Evolutionary conservation across 2,888 invertebrate genomes (phyloP), one percentile per base, ranked within the genome.

Genomic region (Lingula anatina): DNA sequence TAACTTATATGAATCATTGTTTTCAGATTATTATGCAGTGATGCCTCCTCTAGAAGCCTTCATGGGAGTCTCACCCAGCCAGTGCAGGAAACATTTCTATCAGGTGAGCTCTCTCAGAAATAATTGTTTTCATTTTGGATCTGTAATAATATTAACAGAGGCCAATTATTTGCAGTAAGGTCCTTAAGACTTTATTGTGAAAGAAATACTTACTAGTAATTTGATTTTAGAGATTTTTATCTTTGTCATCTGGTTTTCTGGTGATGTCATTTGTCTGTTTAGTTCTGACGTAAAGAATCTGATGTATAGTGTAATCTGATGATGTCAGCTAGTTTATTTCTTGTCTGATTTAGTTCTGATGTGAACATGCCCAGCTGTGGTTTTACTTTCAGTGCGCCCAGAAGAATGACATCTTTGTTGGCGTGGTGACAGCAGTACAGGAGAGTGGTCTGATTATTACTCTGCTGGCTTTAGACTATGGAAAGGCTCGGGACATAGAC

Each of bases 41-140:
- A 85, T 90, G 83, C 91, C 93, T 54, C 89, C 92, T 0, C 85
- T 89, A 76, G 93, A 93, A 77, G 85, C 85, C 46, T 93, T 89
- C 73, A 82, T 90, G 63, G 85, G 83, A 70, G 85, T 88, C 64
- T 90, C 91, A 63, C 87, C 88, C 65, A 81, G 84, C 20, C 87
- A 86, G 50, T 82, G 89, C 57, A 81, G 87, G 54, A 83, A 87
- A 53, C 87, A 89, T 79, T 89, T 92, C 72, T 86, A 87, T 80
- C 85, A 87, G 82, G 90, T 90, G 80, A 59, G 61, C 55, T 1
- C 27, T 12, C 31, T 35, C 40, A 41, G 36, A 56, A 44, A 21
- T 51, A 25, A 53, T 24, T 9, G 38, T 47, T 27, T 38, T 35
- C 24, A 36, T 44, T 46, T 21, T n/a, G 3, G 21, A 49, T 20